phyloP scores from a whole-genome alignment of 1,140 invertebrate species.

The Lasaia peninsularis region DNA sequence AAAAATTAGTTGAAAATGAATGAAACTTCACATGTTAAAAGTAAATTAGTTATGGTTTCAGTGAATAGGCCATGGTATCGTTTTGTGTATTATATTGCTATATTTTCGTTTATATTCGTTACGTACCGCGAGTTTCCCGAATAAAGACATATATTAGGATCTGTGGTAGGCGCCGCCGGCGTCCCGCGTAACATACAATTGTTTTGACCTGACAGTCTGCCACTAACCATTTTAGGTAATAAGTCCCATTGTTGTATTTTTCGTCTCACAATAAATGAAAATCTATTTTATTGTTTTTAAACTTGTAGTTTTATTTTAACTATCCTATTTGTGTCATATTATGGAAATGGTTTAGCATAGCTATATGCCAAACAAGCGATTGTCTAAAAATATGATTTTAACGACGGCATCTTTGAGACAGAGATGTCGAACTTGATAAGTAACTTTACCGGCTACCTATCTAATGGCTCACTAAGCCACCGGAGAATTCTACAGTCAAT shows the following conservation, averaged over 20 bases:
- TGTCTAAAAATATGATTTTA: no score
- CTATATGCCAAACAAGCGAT: no score
- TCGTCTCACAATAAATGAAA: constrained; percentile 77
- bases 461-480: no score
- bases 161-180: constrained; percentile 38
- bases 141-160: constrained; percentile 75
- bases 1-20: constrained; percentile 72
- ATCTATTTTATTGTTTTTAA: constrained; percentile 77
- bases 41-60: constrained; percentile 67
- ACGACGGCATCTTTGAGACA: no score
- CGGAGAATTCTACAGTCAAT: no score
- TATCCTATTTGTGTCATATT: not conserved
- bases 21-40: constrained; percentile 69
- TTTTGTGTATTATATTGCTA: constrained; percentile 68
- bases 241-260: constrained; percentile 77
- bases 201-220: constrained; percentile 74
- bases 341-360: no score
- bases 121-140: constrained; percentile 67
- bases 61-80: constrained; percentile 66
- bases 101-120: constrained; percentile 73
- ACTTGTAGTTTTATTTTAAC: constrained; percentile 57
- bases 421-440: no score
- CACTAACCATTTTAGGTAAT: constrained; percentile 75
- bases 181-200: constrained; percentile 52
- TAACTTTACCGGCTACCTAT: no score